Percentiles rank a stretch among this genome's conserved stretches.
Conservation (phyloP, 1,140 invertebrate species). For the Sarcophaga bullata region DNA sequence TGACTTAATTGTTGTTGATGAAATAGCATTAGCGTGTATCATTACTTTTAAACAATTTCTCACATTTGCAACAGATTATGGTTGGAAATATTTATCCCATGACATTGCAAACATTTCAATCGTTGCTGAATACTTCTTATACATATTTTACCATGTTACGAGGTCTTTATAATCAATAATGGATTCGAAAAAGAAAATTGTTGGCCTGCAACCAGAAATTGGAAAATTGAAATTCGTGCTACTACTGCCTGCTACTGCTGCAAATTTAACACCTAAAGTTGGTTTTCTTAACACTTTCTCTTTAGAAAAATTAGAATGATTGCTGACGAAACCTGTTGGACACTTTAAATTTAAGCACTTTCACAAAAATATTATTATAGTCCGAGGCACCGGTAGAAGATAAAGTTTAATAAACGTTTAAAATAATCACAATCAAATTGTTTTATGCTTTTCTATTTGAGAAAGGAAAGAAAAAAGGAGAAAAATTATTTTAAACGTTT, state of each 20-base stretch:
- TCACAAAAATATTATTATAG: neutral
- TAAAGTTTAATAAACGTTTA: conserved; percentile 30
- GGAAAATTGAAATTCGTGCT: conserved; percentile 9
- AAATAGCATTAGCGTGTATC: neutral
- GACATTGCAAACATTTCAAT: conserved; percentile 64
- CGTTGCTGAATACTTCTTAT: conserved; percentile 61
- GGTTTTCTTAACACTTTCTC: conserved; percentile 2
- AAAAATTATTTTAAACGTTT: neutral
- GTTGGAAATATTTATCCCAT: conserved; percentile 62
- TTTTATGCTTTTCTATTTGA: neutral
- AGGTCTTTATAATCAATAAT: conserved; percentile 49
- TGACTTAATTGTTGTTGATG: conserved; percentile 35
- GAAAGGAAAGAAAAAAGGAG: neutral
- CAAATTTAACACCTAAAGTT: neutral
- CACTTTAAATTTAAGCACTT: neutral
- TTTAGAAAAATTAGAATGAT: neutral
- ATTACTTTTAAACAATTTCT: conserved; percentile 17
- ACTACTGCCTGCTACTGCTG: neutral
- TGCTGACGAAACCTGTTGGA: neutral
- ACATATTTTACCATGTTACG: conserved; percentile 63
- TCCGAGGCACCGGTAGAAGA: neutral
- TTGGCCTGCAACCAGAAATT: neutral
- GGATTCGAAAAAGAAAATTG: neutral
- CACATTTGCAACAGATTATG: conserved; percentile 52
- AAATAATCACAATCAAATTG: conserved; percentile 31